phyloP scores from a whole-genome alignment of 2,113 vertebrate species.

The Rhea pennata region DNA sequence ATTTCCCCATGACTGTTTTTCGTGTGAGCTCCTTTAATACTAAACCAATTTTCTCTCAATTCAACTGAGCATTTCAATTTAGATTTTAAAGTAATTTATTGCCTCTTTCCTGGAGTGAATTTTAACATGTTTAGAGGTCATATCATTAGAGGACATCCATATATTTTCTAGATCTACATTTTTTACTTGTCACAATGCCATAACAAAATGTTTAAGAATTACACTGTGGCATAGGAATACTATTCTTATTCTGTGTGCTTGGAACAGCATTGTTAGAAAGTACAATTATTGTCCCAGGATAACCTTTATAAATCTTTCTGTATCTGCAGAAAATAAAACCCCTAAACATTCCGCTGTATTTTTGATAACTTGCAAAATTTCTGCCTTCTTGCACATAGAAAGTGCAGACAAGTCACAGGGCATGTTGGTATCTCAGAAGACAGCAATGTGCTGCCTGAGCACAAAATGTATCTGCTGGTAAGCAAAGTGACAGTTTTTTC shows the following conservation, averaged over 20 bases:
- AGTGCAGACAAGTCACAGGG: not conserved
- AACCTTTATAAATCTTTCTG: not conserved
- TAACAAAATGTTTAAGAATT: not conserved
- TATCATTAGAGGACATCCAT: not conserved
- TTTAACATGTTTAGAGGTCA: not conserved
- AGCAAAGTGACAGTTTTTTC: not conserved
- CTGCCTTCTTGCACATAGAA: not conserved
- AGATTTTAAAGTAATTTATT: not conserved
- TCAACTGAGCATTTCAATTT: not conserved
- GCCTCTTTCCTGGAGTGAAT: not conserved
- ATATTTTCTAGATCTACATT: not conserved
- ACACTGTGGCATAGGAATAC: not conserved
- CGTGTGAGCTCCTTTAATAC: not conserved
- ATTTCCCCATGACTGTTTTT: not conserved
- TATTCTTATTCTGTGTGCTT: not conserved
- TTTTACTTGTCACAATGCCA: not conserved
- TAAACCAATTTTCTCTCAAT: not conserved
- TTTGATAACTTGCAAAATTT: conserved; percentile 21
- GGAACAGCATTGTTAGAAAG: not conserved
- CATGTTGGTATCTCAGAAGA: not conserved
- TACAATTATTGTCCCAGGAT: not conserved
- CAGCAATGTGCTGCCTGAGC: not conserved
- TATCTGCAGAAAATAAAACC: not conserved
- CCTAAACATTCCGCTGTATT: not conserved
- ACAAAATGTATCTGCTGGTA: not conserved